Evolutionary conservation across 2,797 vertebrate genomes (phyloP).

Genomic region (Macroramphosus scolopax): DNA sequence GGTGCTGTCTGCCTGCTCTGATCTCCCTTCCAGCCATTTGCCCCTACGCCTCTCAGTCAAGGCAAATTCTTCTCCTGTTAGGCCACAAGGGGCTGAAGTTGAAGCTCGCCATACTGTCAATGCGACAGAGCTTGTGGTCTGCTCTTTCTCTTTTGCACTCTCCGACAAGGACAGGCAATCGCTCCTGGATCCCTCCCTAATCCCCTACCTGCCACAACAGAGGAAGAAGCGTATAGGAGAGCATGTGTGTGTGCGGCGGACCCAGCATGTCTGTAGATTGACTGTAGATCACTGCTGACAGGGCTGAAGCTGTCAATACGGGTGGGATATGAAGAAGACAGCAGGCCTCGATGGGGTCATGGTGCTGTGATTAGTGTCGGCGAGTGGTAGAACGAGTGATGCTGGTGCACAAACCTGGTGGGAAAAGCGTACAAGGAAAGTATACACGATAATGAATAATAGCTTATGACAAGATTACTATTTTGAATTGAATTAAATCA

Average conservation of each 20-base stretch:
- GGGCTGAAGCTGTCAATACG: constrained; percentile 42
- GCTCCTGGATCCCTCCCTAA: not conserved
- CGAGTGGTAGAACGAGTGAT: constrained; percentile 27
- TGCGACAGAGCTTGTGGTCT: constrained; percentile 23
- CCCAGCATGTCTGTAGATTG: constrained; percentile 46
- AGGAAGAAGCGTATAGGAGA: constrained; percentile 31
- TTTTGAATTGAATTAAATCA: too few relatives aligned
- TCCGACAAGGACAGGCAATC: constrained; percentile 48
- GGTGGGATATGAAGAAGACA: not conserved
- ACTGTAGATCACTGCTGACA: constrained; percentile 63
- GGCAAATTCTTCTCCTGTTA: constrained; percentile 42
- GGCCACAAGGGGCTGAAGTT: constrained; percentile 45
- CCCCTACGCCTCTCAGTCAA: constrained; percentile 22
- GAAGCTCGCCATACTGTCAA: constrained; percentile 33
- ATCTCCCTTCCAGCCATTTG: constrained; percentile 29
- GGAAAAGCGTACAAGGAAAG: constrained; percentile 14
- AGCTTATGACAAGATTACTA: too few relatives aligned
- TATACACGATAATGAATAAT: too few relatives aligned
- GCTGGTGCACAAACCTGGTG: constrained; percentile 22
- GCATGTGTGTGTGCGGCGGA: constrained; percentile 22
- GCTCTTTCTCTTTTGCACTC: constrained; percentile 6
- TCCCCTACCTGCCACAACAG: constrained; percentile 21
- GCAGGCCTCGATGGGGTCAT: constrained; percentile 60
- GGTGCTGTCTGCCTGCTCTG: constrained; percentile 2
- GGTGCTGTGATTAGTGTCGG: constrained; percentile 46